Base-by-base conservation (phyloP, 2,113 vertebrate genomes). In the Plestiodon gilberti region DNA sequence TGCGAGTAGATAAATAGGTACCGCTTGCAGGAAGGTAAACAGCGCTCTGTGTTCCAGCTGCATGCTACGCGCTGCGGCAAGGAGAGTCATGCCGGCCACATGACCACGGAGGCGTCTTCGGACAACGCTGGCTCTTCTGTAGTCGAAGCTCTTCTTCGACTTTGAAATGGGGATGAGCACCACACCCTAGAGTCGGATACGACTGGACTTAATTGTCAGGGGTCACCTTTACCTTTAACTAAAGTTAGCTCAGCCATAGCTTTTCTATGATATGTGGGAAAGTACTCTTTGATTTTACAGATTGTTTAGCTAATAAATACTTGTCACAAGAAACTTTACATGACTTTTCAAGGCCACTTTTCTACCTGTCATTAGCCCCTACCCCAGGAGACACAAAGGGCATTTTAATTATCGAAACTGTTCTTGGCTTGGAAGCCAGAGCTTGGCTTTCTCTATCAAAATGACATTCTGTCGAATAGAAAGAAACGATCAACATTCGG, bases 401-500 rank as follows among this genome's bases (percentile, higher is more conserved):
- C 76, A 71, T 79, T 78, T 85, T 85, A 85, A 85, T 85, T 79
- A n/a, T 70, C 52, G 7, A 33, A 78, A 30, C 33, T 67, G 48
- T 55, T 69, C 33, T 13, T 59, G 23, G 57, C n/a, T 70, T 79
- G 64, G 70, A 71, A 85, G 75, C 17, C 25, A 71, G 18, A 79
- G 76, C 18, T 57, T 33, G 23, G 38, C 18, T 52, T 64, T 33
- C 15, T 23, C 6, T 76, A 35, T 33, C 20, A 23, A 79, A 71
- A 18, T 30, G 13, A 33, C 38, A 76, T 25, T 76, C 65, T 57
- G 48, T 15, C 59, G 35, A 52, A 70, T 78, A 33, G 62, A 78
- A 85, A 57, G 62, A 33, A 69, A 35, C n/a, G 14, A 52, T 67
- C 61, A 78, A 35, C 25, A 70, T 78, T 85, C 43, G 57, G 15